Conservation (phyloP, 2,797 vertebrate species). For the Myotis planiceps region DNA sequence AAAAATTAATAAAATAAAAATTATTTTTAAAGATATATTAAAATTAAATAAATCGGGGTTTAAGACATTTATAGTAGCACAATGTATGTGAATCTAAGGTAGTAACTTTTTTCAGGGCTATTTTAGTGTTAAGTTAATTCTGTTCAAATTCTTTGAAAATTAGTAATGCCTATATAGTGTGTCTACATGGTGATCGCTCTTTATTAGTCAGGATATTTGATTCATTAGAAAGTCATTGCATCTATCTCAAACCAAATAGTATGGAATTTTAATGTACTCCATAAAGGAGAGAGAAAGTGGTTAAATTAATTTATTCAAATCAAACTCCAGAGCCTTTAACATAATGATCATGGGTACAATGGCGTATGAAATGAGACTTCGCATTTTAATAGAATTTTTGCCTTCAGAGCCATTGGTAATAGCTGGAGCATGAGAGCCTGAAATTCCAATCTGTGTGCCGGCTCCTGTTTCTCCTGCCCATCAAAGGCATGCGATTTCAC, state of each 20-base stretch:
- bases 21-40: background rate
- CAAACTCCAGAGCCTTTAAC: background rate
- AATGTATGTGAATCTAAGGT: background rate
- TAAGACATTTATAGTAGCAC: background rate
- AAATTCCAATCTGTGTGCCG: constrained; percentile 11
- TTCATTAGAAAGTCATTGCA: constrained; percentile 2
- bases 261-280: background rate
- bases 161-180: background rate
- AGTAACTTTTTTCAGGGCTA: background rate
- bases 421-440: background rate
- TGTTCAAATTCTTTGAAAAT: background rate
- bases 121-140: background rate
- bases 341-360: background rate
- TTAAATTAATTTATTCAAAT: constrained; percentile 51
- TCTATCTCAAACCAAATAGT: background rate
- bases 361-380: constrained; percentile 39
- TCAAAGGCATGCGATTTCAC: background rate
- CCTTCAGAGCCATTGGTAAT: background rate
- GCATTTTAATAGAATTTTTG: constrained; percentile 30
- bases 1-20: background rate
- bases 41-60: background rate
- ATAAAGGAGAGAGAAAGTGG: background rate
- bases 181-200: background rate
- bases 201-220: constrained; percentile 26
- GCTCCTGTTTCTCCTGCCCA: background rate